Evolutionary conservation across 1,140 invertebrate genomes (phyloP).

Genomic region (Halesus radiatus): DNA sequence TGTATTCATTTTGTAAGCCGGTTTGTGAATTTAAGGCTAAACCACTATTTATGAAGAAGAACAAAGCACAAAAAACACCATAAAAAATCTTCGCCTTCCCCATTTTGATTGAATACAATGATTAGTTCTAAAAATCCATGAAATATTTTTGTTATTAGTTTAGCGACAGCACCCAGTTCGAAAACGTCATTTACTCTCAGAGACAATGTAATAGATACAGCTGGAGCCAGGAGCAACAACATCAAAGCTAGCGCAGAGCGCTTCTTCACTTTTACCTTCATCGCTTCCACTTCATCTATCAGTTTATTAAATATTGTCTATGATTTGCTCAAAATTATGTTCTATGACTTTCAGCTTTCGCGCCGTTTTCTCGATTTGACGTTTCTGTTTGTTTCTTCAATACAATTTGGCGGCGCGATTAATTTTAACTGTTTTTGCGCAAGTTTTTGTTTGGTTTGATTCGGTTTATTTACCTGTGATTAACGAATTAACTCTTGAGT

Average conservation of each 20-base stretch:
- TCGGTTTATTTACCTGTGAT: background rate
- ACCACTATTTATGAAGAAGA: constrained; percentile 21
- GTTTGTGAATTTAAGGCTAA: constrained; percentile 23
- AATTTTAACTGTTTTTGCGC: background rate
- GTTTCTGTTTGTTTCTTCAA: too few species aligned
- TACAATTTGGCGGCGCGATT: background rate
- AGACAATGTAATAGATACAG: background rate
- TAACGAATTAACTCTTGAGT: background rate
- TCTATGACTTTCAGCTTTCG: background rate
- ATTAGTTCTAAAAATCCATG: constrained; percentile 28
- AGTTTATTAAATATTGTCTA: too few species aligned
- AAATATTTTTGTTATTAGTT: constrained; percentile 30
- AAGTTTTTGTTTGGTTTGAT: background rate
- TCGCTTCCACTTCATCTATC: too few species aligned
- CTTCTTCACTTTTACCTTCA: too few species aligned
- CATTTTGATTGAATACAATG: constrained; percentile 3
- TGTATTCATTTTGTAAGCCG: constrained; percentile 41
- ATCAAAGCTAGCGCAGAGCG: too few species aligned
- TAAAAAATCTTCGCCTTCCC: background rate
- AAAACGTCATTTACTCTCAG: constrained; percentile 37
- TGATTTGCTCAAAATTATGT: too few species aligned
- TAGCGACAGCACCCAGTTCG: constrained; percentile 17
- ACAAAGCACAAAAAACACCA: background rate
- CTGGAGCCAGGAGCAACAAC: too few species aligned
- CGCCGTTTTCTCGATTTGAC: background rate